Conservation (phyloP, 1,140 invertebrate genomes). For the Pogonus chalceus region DNA sequence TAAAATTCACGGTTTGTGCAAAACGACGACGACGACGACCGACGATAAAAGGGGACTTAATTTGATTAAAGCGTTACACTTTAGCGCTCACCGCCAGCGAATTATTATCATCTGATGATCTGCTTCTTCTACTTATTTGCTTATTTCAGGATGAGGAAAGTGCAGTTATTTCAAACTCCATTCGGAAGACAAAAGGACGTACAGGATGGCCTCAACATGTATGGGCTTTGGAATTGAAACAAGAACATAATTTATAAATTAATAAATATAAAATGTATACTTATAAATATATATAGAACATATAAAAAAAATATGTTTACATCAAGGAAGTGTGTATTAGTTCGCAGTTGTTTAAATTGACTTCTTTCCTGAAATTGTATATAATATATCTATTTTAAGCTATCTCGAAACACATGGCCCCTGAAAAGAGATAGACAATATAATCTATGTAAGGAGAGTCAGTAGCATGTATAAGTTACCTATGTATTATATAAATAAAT, state of each 20-base stretch:
- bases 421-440: too few relatives aligned
- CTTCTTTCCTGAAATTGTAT: conserved; percentile 31
- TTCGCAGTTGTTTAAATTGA: conserved; percentile 25
- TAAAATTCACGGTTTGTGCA: too few relatives aligned
- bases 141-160: neutral
- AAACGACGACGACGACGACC: too few relatives aligned
- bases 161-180: neutral
- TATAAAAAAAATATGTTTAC: conserved; percentile 15
- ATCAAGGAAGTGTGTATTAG: conserved; percentile 25
- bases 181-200: conserved; percentile 57
- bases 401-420: conserved; percentile 30
- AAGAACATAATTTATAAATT: conserved; percentile 44
- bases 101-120: too few relatives aligned
- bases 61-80: too few relatives aligned
- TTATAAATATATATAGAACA: neutral
- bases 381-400: conserved; percentile 33
- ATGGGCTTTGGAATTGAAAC: conserved; percentile 81
- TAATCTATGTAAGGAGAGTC: too few relatives aligned
- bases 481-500: too few relatives aligned
- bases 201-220: conserved; percentile 94
- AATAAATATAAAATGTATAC: neutral
- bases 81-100: too few relatives aligned
- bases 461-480: too few relatives aligned
- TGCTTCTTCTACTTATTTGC: too few relatives aligned
- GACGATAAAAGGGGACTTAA: too few relatives aligned